Percentiles rank a stretch among this genome's conserved stretches.
These are phyloP conservation scores for Coelopa frigida DNA, from an alignment of 1,140 invertebrate genomes.

Conservation along the genomic window DNA sequence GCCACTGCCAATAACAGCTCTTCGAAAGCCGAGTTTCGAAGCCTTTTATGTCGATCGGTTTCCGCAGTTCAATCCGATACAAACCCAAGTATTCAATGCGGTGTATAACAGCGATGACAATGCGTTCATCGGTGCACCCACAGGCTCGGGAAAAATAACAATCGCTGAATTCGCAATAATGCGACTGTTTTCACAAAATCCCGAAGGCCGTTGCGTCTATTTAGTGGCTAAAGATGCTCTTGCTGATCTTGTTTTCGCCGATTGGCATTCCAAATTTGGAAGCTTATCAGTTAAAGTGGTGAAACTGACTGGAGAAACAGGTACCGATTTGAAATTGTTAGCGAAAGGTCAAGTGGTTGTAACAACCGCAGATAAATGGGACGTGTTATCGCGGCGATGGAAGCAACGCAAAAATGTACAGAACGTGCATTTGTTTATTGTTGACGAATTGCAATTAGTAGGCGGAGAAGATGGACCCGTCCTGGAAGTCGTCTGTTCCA, in stretches of 20 bases:
- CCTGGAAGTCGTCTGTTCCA: conserved; percentile 92
- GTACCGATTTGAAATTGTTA: conserved; percentile 89
- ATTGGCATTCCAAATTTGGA: conserved; percentile 88
- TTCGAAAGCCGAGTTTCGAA: conserved; percentile 81
- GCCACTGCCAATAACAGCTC: conserved; percentile 81
- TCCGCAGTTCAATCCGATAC: conserved; percentile 96
- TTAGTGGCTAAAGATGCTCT: conserved; percentile 86
- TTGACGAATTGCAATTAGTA: conserved; percentile 92
- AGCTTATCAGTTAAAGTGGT: conserved; percentile 81
- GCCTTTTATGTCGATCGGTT: conserved; percentile 78
- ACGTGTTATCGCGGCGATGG: conserved; percentile 95
- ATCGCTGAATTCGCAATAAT: conserved; percentile 96
- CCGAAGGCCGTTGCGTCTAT: conserved; percentile 80
- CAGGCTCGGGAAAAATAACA: conserved; percentile 94
- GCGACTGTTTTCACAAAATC: conserved; percentile 71
- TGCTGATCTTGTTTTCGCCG: conserved; percentile 82
- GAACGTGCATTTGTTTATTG: conserved; percentile 93
- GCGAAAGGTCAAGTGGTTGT: conserved; percentile 93
- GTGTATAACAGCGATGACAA: conserved; percentile 99
- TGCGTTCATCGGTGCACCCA: conserved; percentile 96
- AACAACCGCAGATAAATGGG: conserved; percentile 97
- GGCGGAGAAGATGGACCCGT: conserved; percentile 87
- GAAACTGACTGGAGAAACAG: conserved; percentile 94
- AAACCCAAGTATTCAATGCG: conserved; percentile 99
- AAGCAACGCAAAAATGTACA: conserved; percentile 98